Conservation (phyloP, 2,888 invertebrate species). For the Drosophila buzzatii region DNA sequence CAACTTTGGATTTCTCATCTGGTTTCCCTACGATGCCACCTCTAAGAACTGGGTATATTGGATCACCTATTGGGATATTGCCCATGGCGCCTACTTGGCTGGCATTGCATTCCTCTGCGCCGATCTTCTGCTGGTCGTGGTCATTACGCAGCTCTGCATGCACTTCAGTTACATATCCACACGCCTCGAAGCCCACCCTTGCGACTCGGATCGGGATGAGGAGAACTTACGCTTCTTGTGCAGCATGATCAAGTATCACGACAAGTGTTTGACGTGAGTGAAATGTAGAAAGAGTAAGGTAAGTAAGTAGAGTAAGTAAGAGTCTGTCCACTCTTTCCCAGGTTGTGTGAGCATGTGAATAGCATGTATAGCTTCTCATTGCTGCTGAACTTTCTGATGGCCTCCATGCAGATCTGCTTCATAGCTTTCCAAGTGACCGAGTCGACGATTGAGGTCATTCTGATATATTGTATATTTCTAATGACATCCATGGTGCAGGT, state of each 20-base stretch:
- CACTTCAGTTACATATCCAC: slow-evolving; percentile 73
- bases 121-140: slow-evolving; percentile 75
- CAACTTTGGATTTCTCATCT: slow-evolving; percentile 75
- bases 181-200: slow-evolving; percentile 53
- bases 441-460: slow-evolving; percentile 70
- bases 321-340: slow-evolving; percentile 21
- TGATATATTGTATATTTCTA: slow-evolving; percentile 78
- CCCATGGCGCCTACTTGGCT: slow-evolving; percentile 71
- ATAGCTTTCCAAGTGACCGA: slow-evolving; percentile 83
- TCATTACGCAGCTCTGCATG: slow-evolving; percentile 79
- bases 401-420: slow-evolving; percentile 82
- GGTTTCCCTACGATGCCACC: slow-evolving; percentile 78
- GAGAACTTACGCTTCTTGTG: slow-evolving; percentile 62
- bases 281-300: not conserved
- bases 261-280: slow-evolving; percentile 77
- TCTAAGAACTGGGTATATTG: slow-evolving; percentile 63
- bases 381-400: slow-evolving; percentile 81
- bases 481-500: slow-evolving; percentile 80
- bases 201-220: slow-evolving; percentile 21
- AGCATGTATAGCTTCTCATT: slow-evolving; percentile 72
- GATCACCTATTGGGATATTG: slow-evolving; percentile 65
- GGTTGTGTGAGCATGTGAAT: slow-evolving; percentile 73
- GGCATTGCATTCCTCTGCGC: slow-evolving; percentile 77
- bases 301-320: too few relatives aligned
- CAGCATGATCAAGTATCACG: slow-evolving; percentile 63